phyloP scores from a whole-genome alignment of 1,140 invertebrate species.

The Teleopsis dalmanni region DNA sequence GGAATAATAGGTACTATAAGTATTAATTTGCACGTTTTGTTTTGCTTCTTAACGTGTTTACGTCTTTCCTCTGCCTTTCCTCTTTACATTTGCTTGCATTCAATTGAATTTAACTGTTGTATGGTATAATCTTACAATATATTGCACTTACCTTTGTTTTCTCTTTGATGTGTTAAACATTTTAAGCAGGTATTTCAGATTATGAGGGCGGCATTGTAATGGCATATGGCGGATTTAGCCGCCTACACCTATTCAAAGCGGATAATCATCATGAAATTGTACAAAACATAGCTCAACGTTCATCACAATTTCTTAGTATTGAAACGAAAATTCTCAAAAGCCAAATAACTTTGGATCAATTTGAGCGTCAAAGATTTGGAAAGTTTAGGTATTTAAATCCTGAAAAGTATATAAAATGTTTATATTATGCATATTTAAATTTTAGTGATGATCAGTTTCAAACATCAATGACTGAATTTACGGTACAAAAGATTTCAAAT shows the following conservation, averaged over 20 bases:
- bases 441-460: slow-evolving; percentile 76
- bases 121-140: too few species aligned
- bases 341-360: slow-evolving; percentile 76
- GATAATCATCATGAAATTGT: slow-evolving; percentile 78
- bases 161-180: too few species aligned
- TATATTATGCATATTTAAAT: slow-evolving; percentile 15
- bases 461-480: slow-evolving; percentile 87
- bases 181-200: slow-evolving; percentile 55
- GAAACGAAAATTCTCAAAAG: slow-evolving; percentile 75
- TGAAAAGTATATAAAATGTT: background rate
- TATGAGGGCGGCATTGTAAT: slow-evolving; percentile 79
- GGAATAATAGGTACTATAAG: slow-evolving; percentile 51
- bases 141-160: background rate
- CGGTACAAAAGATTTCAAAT: slow-evolving; percentile 76
- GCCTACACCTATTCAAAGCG: slow-evolving; percentile 83
- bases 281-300: slow-evolving; percentile 73
- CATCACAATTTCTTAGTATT: slow-evolving; percentile 71
- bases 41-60: too few species aligned
- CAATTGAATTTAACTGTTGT: background rate
- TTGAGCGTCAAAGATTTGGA: slow-evolving; percentile 78
- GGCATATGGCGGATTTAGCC: slow-evolving; percentile 76
- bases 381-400: slow-evolving; percentile 66
- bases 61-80: too few species aligned
- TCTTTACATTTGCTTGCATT: too few species aligned
- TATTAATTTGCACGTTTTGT: slow-evolving; percentile 2